Conservation (phyloP, 2,113 vertebrate species). For the Lepus timidus region DNA sequence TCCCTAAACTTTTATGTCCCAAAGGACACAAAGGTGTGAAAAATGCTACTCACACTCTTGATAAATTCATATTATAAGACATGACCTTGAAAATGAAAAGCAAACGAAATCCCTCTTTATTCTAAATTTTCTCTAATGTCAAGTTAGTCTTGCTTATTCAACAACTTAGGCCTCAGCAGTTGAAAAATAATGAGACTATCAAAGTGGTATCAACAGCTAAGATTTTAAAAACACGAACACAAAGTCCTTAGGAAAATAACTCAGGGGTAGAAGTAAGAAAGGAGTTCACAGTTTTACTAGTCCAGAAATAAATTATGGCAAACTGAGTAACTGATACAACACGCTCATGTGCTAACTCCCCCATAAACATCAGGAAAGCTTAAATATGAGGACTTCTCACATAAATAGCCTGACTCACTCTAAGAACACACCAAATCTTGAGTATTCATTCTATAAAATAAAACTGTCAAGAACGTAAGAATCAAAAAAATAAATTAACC, state of each 20-base stretch:
- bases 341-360: constrained; percentile 59
- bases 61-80: constrained; percentile 66
- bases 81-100: constrained; percentile 53
- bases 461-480: constrained; percentile 59
- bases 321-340: constrained; percentile 25
- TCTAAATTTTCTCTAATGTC: constrained; percentile 59
- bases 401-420: constrained; percentile 8
- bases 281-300: constrained; percentile 53
- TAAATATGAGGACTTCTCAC: constrained; percentile 58
- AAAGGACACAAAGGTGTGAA: constrained; percentile 80
- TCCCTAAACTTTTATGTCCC: constrained; percentile 80
- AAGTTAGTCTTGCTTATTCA: constrained; percentile 71
- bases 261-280: constrained; percentile 5
- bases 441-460: constrained; percentile 68
- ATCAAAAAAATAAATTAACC: constrained; percentile 71
- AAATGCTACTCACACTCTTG: constrained; percentile 62
- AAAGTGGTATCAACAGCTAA: constrained; percentile 48
- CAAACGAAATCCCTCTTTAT: constrained; percentile 57
- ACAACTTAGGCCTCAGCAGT: constrained; percentile 55
- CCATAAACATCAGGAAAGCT: constrained; percentile 31
- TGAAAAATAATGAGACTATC: constrained; percentile 51
- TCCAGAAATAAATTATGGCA: constrained; percentile 60
- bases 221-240: constrained; percentile 47
- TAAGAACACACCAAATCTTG: constrained; percentile 48
- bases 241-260: constrained; percentile 69